phyloP scores from a whole-genome alignment of 1,140 invertebrate species.

The Gonioctena quinquepunctata region DNA sequence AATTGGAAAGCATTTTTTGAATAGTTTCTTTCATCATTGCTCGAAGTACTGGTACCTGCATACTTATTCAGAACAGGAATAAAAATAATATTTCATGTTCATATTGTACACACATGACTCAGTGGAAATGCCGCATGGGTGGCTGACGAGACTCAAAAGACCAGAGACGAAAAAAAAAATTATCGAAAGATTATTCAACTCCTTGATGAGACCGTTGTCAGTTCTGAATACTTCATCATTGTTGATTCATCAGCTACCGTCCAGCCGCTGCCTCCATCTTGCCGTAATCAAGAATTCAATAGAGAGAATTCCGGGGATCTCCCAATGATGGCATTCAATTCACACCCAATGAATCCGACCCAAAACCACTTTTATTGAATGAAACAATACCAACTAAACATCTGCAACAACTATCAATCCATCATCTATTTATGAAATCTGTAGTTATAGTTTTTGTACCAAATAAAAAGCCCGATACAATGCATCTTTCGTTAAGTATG shows the following conservation, averaged over 20 bases:
- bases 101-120: background rate
- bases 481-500: constrained; percentile 41
- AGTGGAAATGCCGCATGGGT: background rate
- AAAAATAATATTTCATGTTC: no score
- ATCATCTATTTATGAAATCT: constrained; percentile 52
- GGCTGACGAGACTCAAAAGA: background rate
- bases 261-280: background rate
- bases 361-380: background rate
- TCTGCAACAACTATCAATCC: constrained; percentile 28
- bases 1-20: no score
- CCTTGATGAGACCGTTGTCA: background rate
- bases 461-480: constrained; percentile 44
- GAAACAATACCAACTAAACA: constrained; percentile 9
- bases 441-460: constrained; percentile 44
- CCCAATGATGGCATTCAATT: background rate
- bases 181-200: background rate
- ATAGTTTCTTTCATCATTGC: no score
- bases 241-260: background rate
- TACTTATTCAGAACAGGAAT: no score
- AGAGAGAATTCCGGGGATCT: background rate
- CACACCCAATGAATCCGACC: background rate
- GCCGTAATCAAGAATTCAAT: background rate
- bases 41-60: no score
- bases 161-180: background rate
- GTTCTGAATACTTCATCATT: background rate